These are phyloP conservation scores for Pygoscelis adeliae DNA, from an alignment of 2,113 vertebrate species.

Conservation along the genomic window DNA sequence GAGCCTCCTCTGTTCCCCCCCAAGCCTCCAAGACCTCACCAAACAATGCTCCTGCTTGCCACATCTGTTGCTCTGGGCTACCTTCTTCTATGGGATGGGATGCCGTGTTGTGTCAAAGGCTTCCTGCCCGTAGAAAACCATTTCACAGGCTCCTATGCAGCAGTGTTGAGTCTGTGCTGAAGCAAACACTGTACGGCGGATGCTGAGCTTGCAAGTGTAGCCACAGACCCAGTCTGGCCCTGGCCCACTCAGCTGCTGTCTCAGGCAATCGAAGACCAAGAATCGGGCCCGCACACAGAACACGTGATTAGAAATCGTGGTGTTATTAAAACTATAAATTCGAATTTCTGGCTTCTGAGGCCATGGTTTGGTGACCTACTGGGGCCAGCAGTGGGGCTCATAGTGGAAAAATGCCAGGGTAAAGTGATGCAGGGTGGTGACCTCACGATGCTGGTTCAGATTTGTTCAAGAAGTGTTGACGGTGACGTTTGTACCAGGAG, in stretches of 20 bases:
- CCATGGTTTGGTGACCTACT: background rate
- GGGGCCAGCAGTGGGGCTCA: background rate
- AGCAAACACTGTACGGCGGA: rapidly evolving
- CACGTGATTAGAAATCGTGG: background rate
- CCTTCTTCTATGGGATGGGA: background rate
- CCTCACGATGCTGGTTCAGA: background rate
- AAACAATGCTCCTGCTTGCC: background rate
- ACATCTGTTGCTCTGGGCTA: background rate
- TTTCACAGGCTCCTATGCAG: background rate
- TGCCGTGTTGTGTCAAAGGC: background rate
- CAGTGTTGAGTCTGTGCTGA: background rate
- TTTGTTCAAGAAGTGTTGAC: background rate
- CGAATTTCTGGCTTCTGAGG: background rate
- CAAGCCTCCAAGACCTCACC: background rate
- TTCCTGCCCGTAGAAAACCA: background rate
- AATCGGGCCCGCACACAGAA: background rate
- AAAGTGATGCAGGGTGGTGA: background rate
- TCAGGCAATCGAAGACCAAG: background rate
- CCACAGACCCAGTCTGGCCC: background rate
- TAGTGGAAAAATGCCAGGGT: background rate
- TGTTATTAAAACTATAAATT: background rate
- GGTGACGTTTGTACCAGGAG: background rate
- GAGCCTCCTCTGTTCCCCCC: background rate
- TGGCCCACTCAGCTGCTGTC: background rate
- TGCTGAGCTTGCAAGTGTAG: background rate